Base-by-base conservation (phyloP, 2,797 vertebrate genomes). In the Lithobates sylvaticus region DNA sequence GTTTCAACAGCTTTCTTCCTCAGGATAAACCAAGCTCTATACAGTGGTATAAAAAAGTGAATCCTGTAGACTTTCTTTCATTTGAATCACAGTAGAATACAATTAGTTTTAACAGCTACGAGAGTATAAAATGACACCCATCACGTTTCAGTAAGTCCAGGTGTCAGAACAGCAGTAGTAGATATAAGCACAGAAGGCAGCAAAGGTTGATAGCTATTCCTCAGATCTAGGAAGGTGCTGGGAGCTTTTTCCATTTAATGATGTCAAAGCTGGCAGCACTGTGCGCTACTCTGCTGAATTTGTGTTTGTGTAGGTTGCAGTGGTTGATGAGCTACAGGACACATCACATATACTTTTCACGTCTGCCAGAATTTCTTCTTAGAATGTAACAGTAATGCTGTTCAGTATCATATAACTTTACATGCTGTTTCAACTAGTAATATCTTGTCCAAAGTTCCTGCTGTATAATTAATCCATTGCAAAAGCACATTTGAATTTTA, bases 181-280 rank as follows among this genome's bases (percentile, higher is more conserved):
- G 67, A 39, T 21, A 73, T 44, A 27, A 78, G 32, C 36, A 64
- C 3, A 54, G 29, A 78, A 61, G 76, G 13, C 54, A 32, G 32
- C 50, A 72, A 78, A 58, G 83, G 47, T 65, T 78, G 76, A 15
- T 71, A 72, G 68, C 34, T 34, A 27, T 50, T 47, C 65, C 65
- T 65, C 36, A 65, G 68, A 78, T 44, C 47, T 78, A 50, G 50
- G 27, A 61, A 34, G 79, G 69, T 65, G 39, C 36, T 50, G 39
- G 36, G 67, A 73, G 29, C 77, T 50, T 29, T 50, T 73, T 39
- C 54, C 10, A 65, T 80, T 80, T 79, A 85, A 85, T 54, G 70
- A 85, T 85, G 76, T 79, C 76, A 85, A 85, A 85, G 36, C 71
- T 85, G 69, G 64, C 23, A 58, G 32, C 32, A 18, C 9, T 61